Evolutionary conservation across 2,797 vertebrate genomes (phyloP).

Genomic region (Galago senegalensis): DNA sequence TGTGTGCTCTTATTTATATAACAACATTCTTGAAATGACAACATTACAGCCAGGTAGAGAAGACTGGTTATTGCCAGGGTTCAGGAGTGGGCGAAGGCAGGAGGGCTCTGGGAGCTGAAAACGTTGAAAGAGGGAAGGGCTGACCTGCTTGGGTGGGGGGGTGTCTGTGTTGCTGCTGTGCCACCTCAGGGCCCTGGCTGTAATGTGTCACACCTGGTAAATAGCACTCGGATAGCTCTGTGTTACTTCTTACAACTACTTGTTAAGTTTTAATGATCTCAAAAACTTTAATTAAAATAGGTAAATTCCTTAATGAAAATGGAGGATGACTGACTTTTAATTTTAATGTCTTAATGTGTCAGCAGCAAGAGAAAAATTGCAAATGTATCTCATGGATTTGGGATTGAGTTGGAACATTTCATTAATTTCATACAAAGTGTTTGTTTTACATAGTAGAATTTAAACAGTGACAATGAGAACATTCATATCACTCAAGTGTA

Average conservation of each 20-base stretch:
- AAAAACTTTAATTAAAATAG: not conserved
- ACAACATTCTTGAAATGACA: not conserved
- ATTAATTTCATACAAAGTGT: not conserved
- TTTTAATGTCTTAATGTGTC: not conserved
- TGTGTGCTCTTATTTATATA: not conserved
- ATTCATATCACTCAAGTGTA: not conserved
- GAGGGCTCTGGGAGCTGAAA: no score
- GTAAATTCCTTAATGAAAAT: not conserved
- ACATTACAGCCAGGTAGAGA: not conserved
- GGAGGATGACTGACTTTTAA: not conserved
- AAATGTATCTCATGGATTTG: not conserved
- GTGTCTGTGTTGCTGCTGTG: not conserved
- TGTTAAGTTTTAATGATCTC: slow-evolving; percentile 26
- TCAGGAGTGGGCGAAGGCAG: not conserved
- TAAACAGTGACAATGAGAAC: not conserved
- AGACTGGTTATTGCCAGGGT: not conserved
- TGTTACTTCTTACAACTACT: not conserved
- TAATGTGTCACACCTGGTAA: not conserved
- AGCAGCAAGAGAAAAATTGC: not conserved
- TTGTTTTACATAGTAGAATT: not conserved
- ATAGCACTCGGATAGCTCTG: not conserved
- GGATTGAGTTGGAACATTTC: not conserved
- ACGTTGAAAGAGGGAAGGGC: not conserved
- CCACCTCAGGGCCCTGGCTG: not conserved
- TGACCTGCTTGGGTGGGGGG: not conserved